Conservation (phyloP, 2,113 vertebrate species). For the Varanus salvator region DNA sequence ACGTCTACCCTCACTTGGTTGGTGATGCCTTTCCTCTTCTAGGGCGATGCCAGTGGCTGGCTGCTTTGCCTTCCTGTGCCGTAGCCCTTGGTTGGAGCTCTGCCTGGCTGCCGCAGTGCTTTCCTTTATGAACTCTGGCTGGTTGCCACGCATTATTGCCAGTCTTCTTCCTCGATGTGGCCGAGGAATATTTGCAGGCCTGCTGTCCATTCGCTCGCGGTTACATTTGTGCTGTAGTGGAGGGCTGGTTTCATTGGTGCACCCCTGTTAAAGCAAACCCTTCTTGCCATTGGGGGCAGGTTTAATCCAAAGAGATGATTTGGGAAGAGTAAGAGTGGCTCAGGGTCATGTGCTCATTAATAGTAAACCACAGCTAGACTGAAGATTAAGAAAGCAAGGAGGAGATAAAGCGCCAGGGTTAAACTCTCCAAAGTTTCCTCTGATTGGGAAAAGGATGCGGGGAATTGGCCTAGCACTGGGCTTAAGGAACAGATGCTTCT, state of each 20-base stretch:
- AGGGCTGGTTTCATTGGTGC: neutral
- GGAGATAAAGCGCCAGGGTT: slow-evolving; percentile 24
- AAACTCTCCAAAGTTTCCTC: slow-evolving; percentile 32
- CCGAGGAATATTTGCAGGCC: neutral
- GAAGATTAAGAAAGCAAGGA: slow-evolving; percentile 44
- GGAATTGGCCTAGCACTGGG: neutral
- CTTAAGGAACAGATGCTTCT: neutral
- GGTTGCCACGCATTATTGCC: neutral
- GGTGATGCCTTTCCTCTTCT: neutral
- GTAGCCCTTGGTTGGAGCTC: neutral
- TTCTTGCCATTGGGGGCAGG: neutral
- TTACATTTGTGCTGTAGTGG: neutral
- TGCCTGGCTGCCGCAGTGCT: neutral
- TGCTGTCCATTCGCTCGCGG: neutral
- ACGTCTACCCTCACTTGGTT: neutral
- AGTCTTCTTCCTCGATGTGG: neutral
- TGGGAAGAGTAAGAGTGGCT: slow-evolving; percentile 15
- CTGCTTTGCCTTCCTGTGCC: neutral
- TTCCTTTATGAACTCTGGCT: neutral
- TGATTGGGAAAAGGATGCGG: neutral
- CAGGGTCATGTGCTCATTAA: neutral
- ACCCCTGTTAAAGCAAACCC: neutral
- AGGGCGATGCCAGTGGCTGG: neutral
- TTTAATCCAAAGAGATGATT: slow-evolving; percentile 4
- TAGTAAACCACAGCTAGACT: slow-evolving; percentile 32